Evolutionary conservation across 92 coral and sea anemone species (phyloP).

Genomic region (Virgularia gustaviana): DNA sequence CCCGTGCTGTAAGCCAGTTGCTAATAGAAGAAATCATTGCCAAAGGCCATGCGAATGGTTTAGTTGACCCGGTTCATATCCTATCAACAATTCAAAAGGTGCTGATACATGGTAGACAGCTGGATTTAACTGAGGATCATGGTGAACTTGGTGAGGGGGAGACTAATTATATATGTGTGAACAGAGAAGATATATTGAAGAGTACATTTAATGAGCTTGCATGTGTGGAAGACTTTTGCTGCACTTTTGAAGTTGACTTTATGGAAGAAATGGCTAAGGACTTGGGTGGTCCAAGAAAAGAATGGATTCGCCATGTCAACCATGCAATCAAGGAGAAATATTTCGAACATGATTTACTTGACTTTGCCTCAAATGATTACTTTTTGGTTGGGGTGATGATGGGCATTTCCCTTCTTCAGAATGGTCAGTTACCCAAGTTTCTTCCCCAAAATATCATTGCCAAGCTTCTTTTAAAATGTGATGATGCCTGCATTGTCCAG

Average conservation of each 20-base stretch:
- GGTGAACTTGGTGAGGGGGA: slow-evolving; percentile 30
- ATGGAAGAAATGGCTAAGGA: slow-evolving; percentile 56
- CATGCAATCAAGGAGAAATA: background rate
- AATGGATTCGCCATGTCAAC: background rate
- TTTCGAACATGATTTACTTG: background rate
- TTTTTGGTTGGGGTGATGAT: slow-evolving; percentile 29
- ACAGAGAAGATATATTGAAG: slow-evolving; percentile 31
- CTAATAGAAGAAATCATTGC: background rate
- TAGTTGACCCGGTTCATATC: background rate
- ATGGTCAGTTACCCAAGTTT: slow-evolving; percentile 47
- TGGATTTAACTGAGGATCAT: background rate
- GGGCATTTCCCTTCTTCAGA: slow-evolving; percentile 51
- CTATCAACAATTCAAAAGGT: background rate
- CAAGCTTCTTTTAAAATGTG: background rate
- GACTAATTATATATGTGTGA: slow-evolving; percentile 50
- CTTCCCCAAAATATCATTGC: slow-evolving; percentile 49
- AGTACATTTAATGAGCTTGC: slow-evolving; percentile 28
- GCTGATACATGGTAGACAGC: background rate
- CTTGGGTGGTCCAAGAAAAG: slow-evolving; percentile 55
- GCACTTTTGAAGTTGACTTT: slow-evolving; percentile 58
- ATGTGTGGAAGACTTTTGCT: slow-evolving; percentile 32
- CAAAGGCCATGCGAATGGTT: background rate
- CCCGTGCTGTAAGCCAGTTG: background rate
- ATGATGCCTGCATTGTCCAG: background rate
- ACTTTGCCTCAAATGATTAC: slow-evolving; percentile 7